Evolutionary conservation across 2,797 vertebrate species (phyloP).

Genomic region (Sorex maritimensis): DNA sequence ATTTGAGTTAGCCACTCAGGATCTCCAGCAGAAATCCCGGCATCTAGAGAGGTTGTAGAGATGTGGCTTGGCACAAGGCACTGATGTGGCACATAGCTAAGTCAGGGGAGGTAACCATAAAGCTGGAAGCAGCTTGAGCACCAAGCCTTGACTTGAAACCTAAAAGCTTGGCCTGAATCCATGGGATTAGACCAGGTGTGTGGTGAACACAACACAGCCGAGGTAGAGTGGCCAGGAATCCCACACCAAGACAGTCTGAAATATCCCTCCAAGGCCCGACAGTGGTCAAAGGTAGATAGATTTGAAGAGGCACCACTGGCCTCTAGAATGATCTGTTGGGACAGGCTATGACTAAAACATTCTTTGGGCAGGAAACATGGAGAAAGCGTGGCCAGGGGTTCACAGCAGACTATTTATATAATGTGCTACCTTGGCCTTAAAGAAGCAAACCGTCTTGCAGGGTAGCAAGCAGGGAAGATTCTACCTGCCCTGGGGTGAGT

Average conservation of each 20-base stretch:
- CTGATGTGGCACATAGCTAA: not conserved
- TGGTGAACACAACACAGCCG: not conserved
- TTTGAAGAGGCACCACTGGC: not conserved
- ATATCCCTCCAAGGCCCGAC: rapidly evolving
- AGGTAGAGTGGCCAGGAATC: not conserved
- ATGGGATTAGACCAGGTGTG: not conserved
- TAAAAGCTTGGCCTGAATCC: not conserved
- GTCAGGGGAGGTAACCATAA: not conserved
- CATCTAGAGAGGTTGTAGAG: not conserved
- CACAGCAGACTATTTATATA: not conserved
- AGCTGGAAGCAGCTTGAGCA: not conserved
- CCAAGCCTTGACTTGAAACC: not conserved
- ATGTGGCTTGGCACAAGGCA: not conserved
- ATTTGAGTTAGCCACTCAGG: not conserved
- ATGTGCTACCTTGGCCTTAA: not conserved
- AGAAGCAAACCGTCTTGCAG: too few relatives aligned
- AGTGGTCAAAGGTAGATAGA: not conserved
- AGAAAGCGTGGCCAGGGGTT: not conserved
- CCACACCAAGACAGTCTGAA: not conserved
- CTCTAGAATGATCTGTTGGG: not conserved
- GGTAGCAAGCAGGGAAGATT: not conserved
- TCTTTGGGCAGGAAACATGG: too few relatives aligned
- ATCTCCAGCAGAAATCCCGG: not conserved
- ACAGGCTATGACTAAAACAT: not conserved
- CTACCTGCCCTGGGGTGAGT: not conserved